A percentile compares a stretch with the other conserved stretches of the same genome.
These are phyloP conservation scores for Crematogaster levior DNA, from an alignment of 2,888 invertebrate genomes.

Conservation along the genomic window DNA sequence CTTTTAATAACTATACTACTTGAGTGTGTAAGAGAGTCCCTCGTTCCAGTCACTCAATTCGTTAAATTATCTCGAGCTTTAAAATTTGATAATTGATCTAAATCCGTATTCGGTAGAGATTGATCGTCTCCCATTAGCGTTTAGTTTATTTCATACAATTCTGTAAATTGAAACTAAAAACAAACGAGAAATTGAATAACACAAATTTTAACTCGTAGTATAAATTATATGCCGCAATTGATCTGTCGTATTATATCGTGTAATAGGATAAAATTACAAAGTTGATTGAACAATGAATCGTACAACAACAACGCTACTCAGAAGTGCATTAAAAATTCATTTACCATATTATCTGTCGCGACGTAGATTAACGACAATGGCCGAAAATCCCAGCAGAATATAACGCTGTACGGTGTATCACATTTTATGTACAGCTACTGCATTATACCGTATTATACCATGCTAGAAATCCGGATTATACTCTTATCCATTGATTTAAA, in stretches of 20 bases:
- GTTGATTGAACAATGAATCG: neutral
- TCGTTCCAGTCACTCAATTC: too few relatives aligned
- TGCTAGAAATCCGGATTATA: conserved; percentile 65
- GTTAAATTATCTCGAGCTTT: too few relatives aligned
- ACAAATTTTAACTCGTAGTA: neutral
- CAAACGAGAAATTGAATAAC: neutral
- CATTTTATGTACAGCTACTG: conserved; percentile 50
- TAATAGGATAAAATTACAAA: neutral
- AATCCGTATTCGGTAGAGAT: too few relatives aligned
- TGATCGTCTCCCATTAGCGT: too few relatives aligned
- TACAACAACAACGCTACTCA: neutral
- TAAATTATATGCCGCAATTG: neutral
- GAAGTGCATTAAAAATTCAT: conserved; percentile 34
- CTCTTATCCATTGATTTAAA: conserved; percentile 72
- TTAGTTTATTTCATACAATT: neutral
- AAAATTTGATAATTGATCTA: too few relatives aligned
- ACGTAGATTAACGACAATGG: conserved; percentile 57
- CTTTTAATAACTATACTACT: too few relatives aligned
- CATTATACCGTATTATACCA: conserved; percentile 53
- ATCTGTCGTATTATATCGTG: neutral
- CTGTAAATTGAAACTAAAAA: neutral
- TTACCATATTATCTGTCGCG: conserved; percentile 48
- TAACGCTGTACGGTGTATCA: conserved; percentile 46
- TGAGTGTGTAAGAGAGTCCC: too few relatives aligned
- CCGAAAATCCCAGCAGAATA: conserved; percentile 59